Evolutionary conservation across 2,888 invertebrate species (phyloP).

Genomic region (Drosophila robusta): DNA sequence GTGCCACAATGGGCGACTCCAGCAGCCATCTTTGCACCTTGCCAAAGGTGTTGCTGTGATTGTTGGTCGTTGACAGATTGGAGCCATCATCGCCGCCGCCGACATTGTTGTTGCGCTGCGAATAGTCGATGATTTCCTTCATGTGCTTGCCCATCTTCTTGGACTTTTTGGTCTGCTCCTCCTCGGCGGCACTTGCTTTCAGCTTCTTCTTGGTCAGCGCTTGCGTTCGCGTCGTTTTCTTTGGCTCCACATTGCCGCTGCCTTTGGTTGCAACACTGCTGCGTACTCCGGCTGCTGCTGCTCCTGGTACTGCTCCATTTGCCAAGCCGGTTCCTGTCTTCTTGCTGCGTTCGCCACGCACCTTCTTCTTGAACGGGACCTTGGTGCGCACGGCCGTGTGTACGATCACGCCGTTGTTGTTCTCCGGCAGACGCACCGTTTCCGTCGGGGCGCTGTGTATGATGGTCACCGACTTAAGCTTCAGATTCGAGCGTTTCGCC

Average conservation of each 20-base stretch:
- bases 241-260: constrained; percentile 51
- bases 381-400: constrained; percentile 95
- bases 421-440: constrained; percentile 93
- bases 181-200: constrained; percentile 67
- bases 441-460: constrained; percentile 96
- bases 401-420: constrained; percentile 91
- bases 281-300: constrained; percentile 65
- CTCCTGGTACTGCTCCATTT: constrained; percentile 29
- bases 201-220: constrained; percentile 57
- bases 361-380: constrained; percentile 94
- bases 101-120: constrained; percentile 71
- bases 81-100: constrained; percentile 60
- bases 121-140: constrained; percentile 92
- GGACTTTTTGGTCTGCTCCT: constrained; percentile 84
- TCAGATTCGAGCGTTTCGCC: constrained; percentile 92
- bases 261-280: constrained; percentile 63
- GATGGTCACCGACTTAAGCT: constrained; percentile 94
- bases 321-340: constrained; percentile 39
- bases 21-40: constrained; percentile 95
- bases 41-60: constrained; percentile 86
- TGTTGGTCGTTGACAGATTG: constrained; percentile 85
- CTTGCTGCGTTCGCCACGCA: constrained; percentile 85
- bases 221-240: constrained; percentile 50
- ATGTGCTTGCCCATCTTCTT: constrained; percentile 85
- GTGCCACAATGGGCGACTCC: constrained; percentile 88